phyloP scores from a whole-genome alignment of 2,797 vertebrate species.

The Moxostoma hubbsi region DNA sequence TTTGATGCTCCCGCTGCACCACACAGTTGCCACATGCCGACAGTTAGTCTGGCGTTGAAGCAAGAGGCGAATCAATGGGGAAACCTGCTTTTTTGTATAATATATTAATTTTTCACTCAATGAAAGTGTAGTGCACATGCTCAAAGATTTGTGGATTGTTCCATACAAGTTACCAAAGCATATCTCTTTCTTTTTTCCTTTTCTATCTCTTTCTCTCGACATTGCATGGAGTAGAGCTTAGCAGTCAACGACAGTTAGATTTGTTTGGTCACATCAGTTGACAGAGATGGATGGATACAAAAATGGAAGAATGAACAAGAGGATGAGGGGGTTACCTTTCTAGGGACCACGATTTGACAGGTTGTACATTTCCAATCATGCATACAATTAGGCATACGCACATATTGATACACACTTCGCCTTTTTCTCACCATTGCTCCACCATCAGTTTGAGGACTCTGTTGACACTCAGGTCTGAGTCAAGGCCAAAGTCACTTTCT shows the following conservation, averaged over 20 bases:
- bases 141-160: slow-evolving; percentile 54
- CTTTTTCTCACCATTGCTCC: slow-evolving; percentile 79
- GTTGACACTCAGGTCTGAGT: slow-evolving; percentile 84
- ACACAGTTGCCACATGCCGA: slow-evolving; percentile 50
- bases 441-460: slow-evolving; percentile 83
- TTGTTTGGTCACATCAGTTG: slow-evolving; percentile 63
- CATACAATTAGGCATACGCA: slow-evolving; percentile 56
- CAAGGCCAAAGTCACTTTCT: slow-evolving; percentile 85
- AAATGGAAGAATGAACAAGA: slow-evolving; percentile 46
- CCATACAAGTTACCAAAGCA: slow-evolving; percentile 53
- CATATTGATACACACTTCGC: slow-evolving; percentile 36
- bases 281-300: slow-evolving; percentile 62
- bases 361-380: slow-evolving; percentile 58
- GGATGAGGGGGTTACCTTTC: slow-evolving; percentile 54
- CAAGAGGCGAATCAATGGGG: slow-evolving; percentile 29
- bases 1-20: slow-evolving; percentile 44
- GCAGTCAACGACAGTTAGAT: slow-evolving; percentile 57
- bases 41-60: slow-evolving; percentile 57
- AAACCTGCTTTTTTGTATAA: slow-evolving; percentile 41
- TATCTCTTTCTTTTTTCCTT: slow-evolving; percentile 43
- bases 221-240: slow-evolving; percentile 74
- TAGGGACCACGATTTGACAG: slow-evolving; percentile 53
- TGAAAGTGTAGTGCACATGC: slow-evolving; percentile 50
- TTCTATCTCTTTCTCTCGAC: slow-evolving; percentile 71
- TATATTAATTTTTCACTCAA: slow-evolving; percentile 36